Evolutionary conservation across 2,888 invertebrate species (phyloP).

Genomic region (Eudasyphora cyanicolor): DNA sequence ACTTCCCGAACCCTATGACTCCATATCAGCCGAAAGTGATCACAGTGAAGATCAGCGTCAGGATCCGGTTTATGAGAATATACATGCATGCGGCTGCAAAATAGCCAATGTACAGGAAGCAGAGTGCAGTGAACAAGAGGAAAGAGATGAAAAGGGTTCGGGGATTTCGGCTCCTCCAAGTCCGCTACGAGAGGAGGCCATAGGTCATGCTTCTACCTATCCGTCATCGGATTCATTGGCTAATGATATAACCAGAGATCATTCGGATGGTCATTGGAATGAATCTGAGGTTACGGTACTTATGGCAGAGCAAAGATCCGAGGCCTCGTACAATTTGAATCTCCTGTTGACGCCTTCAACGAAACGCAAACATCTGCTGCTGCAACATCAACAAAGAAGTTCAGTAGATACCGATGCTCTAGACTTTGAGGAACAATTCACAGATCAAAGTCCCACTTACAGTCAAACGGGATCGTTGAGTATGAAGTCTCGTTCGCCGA

Average conservation of each 20-base stretch:
- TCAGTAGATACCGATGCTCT: slow-evolving; percentile 92
- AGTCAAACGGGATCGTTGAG: slow-evolving; percentile 63
- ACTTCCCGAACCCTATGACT: slow-evolving; percentile 46
- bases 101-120: slow-evolving; percentile 49
- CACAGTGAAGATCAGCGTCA: slow-evolving; percentile 65
- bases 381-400: slow-evolving; percentile 92
- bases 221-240: slow-evolving; percentile 91
- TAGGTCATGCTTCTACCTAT: slow-evolving; percentile 85
- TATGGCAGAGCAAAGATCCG: slow-evolving; percentile 83
- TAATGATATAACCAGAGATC: slow-evolving; percentile 89
- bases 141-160: slow-evolving; percentile 69
- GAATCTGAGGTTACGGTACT: slow-evolving; percentile 93
- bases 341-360: slow-evolving; percentile 89
- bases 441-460: slow-evolving; percentile 80
- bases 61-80: slow-evolving; percentile 76
- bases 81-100: slow-evolving; percentile 74
- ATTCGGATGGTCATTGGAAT: slow-evolving; percentile 94
- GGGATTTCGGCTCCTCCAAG: slow-evolving; percentile 86
- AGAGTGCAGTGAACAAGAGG: slow-evolving; percentile 72
- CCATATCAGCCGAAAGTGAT: slow-evolving; percentile 67
- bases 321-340: slow-evolving; percentile 79
- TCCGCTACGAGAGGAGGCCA: slow-evolving; percentile 82
- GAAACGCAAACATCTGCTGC: slow-evolving; percentile 87
- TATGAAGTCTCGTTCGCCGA: slow-evolving; percentile 49
- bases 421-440: slow-evolving; percentile 85